Base-by-base conservation (phyloP, 2,888 invertebrate species). In the Athripsodes cinereus region DNA sequence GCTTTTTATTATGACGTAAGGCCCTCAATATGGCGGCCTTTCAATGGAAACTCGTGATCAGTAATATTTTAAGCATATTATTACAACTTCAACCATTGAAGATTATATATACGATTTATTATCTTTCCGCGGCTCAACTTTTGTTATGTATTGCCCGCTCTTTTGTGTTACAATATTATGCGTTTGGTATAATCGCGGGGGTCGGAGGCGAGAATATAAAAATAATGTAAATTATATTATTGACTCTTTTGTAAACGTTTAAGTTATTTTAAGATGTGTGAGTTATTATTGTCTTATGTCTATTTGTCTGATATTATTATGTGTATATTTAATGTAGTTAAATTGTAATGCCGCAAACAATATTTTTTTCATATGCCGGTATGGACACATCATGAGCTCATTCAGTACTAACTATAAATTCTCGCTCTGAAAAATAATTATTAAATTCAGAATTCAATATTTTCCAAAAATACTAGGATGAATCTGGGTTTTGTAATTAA, bases 31-130 rank as follows among this genome's bases (percentile, higher is more conserved):
- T 53, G 53, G 46, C 53, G 53, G 44, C 13, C 46, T 22, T 19
- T 18, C 35, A 52, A 47, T 53, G 26, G 44, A 34, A 48, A 47
- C 26, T 47, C 54, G 54, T 54, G 54, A 48, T 48, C 31, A 26
- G 22, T 34, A n/a, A 54, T 54, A 54, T 54, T 54, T 47, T 54
- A 49, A 54, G 54, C 47, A 31, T 54, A 49, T 54, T 53, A 53
- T 31, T 31, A 31, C 13, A 47, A 48, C 5, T 19, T 8, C 48
- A 44, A 18, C 44, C 48, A 48, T 48, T 48, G 20, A 48, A 20
- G 21, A 48, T 48, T 11, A 19, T 20, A n/a, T n/a, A n/a, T 10
- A 5, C 5, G 48, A 20, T 20, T 48, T 48, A 48, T 48, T 16
- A 18, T 20, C 16, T 40, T n/a, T n/a, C n/a, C 21, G 48, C 21